Evolutionary conservation across 1,140 invertebrate species (phyloP), one percentile per base, ranked within the genome.

Genomic region (Nebria ingens): DNA sequence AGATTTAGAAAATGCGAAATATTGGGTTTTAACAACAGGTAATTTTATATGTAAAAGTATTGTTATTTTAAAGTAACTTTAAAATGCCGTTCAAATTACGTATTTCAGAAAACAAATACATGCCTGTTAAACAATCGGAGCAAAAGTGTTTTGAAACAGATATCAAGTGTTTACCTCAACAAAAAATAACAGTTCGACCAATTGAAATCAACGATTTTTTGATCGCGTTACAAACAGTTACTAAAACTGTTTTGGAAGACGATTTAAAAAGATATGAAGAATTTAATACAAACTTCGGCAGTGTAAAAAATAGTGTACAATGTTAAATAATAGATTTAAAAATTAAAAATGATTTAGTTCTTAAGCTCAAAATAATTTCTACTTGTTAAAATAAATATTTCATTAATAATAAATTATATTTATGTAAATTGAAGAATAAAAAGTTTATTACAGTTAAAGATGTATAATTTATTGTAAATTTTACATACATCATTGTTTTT

Each of bases 1-100:
- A 52, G 73, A 79, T 57, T 62, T 80, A 19, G 56, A 65, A 58
- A 52, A 58, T 19, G 64, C 60, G 3, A 65, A 52, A 52, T 53
- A 67, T 51, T 73, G 72, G 72, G 63, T 59, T 29, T 53, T 59
- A 12, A 56, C 53, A 19, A 11, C 45, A 19, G 60, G 64, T 57
- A 60, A 56, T 6, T n/a, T 61, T 58, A 51, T 68, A 64, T 55
- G 59, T 62, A 29, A 63, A 63, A 17, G 40, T 56, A 15, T 29
- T 52, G 11, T 23, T 19, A 29, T 21, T 54, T 17, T 38, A 58
- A 21, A 53, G 56, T 52, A 59, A 54, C 20, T 25, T 34, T 2
- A 52, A 3, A n/a, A 51, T 15, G 21, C 38, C 1, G 1, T 9
- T 19, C 20, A n/a, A n/a, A n/a, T n/a, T n/a, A n/a, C n/a, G n/a